Evolutionary conservation across 2,113 vertebrate genomes (phyloP).

Genomic region (Chiloscyllium plagiosum): DNA sequence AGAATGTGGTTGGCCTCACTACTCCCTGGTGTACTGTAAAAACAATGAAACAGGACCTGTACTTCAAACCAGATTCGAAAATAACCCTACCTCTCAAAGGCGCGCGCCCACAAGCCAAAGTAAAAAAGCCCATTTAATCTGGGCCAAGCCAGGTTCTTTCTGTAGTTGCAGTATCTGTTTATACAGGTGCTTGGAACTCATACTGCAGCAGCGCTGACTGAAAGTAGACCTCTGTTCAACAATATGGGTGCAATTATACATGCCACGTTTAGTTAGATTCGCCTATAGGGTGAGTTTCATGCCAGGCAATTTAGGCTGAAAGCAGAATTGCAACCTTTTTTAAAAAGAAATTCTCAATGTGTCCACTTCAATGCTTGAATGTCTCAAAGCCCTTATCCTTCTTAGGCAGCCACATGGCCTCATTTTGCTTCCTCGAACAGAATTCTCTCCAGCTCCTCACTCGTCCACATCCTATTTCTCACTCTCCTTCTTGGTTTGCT

Average conservation of each 20-base stretch:
- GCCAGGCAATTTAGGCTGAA: not conserved
- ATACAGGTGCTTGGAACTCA: constrained; percentile 28
- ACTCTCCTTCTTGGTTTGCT: not conserved
- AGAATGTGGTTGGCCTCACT: not conserved
- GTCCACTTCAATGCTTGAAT: not conserved
- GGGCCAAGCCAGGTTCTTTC: constrained; percentile 33
- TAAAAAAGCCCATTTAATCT: constrained; percentile 13
- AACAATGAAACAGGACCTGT: constrained; percentile 11
- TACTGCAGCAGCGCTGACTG: not conserved
- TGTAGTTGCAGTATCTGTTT: constrained; percentile 29
- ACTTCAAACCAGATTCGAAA: constrained; percentile 29
- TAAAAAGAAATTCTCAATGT: not conserved
- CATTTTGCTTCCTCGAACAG: not conserved
- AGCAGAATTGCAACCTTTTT: not conserved
- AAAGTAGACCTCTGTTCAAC: constrained; percentile 33
- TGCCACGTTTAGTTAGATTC: constrained; percentile 29
- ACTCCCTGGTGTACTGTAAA: not conserved
- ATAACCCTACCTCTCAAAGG: not conserved
- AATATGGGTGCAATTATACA: constrained; percentile 32
- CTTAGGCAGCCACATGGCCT: not conserved
- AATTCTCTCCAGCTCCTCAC: not conserved
- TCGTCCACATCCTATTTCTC: not conserved
- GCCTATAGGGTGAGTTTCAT: not conserved
- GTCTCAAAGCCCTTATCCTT: not conserved
- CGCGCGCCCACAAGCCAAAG: not conserved